These are phyloP conservation scores for Limonius californicus DNA, from an alignment of 1,140 invertebrate genomes.

Conservation along the genomic window DNA sequence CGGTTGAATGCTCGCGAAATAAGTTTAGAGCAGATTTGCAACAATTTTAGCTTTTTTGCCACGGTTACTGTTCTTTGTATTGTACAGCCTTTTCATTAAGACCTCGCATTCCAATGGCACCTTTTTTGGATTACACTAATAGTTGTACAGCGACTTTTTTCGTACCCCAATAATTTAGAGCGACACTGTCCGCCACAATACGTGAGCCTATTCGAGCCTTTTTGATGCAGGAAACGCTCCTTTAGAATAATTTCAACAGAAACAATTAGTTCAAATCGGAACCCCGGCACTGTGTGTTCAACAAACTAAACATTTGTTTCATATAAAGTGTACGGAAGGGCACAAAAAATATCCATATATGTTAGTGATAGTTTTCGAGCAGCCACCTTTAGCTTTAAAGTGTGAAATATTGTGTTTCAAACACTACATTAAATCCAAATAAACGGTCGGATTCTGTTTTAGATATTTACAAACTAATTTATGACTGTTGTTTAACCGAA, in stretches of 20 bases:
- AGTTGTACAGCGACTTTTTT: neutral
- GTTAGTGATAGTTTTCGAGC: too few species aligned
- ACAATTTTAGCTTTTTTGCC: conserved; percentile 41
- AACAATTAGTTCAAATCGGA: too few species aligned
- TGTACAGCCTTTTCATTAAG: neutral
- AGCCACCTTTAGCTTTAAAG: too few species aligned
- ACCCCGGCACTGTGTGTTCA: too few species aligned
- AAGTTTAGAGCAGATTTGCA: conserved; percentile 42
- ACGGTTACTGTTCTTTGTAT: conserved; percentile 10
- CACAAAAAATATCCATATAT: too few species aligned
- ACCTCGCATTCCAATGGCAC: neutral
- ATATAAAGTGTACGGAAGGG: too few species aligned
- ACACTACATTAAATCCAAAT: too few species aligned
- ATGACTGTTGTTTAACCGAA: too few species aligned
- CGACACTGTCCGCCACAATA: neutral
- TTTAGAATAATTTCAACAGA: neutral
- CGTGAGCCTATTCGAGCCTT: neutral
- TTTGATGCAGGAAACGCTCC: neutral
- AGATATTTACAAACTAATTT: too few species aligned
- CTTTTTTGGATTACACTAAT: conserved; percentile 1
- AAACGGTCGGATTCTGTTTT: too few species aligned
- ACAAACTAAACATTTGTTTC: neutral
- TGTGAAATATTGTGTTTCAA: too few species aligned
- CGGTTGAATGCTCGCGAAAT: conserved; percentile 44
- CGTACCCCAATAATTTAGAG: neutral